phyloP scores from a whole-genome alignment of 2,888 invertebrate species.

The Cephus pygmeus region DNA sequence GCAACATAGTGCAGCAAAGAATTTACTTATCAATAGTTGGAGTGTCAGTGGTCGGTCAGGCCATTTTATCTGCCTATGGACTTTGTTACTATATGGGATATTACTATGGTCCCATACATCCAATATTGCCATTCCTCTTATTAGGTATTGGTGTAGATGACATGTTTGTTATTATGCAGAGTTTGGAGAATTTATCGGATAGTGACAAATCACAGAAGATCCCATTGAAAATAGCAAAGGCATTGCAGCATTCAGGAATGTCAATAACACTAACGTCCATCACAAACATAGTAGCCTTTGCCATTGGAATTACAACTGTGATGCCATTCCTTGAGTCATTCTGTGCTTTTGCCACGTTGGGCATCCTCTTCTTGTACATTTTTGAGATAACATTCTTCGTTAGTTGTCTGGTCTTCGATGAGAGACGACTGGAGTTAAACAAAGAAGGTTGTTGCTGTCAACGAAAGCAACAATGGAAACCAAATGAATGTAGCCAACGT shows the following conservation, averaged over 20 bases:
- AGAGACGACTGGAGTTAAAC: constrained; percentile 56
- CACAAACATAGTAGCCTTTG: constrained; percentile 68
- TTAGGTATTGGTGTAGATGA: constrained; percentile 66
- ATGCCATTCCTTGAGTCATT: constrained; percentile 68
- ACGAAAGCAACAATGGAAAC: constrained; percentile 55
- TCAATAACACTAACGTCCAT: constrained; percentile 68
- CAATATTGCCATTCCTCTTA: constrained; percentile 63
- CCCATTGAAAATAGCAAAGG: constrained; percentile 56
- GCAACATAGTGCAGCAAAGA: constrained; percentile 59
- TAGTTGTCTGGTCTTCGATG: constrained; percentile 66
- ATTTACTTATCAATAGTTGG: constrained; percentile 59
- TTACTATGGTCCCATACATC: constrained; percentile 63
- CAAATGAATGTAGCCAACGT: constrained; percentile 63
- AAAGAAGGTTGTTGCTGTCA: constrained; percentile 60
- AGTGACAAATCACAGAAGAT: constrained; percentile 43
- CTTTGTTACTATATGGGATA: constrained; percentile 60
- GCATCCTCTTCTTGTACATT: constrained; percentile 65
- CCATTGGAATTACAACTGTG: constrained; percentile 67
- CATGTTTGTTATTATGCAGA: constrained; percentile 65
- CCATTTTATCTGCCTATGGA: constrained; percentile 61
- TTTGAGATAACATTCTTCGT: constrained; percentile 68
- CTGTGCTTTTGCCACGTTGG: constrained; percentile 67
- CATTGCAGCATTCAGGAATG: constrained; percentile 66
- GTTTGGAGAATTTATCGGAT: constrained; percentile 51
- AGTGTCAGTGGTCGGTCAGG: constrained; percentile 60